These are phyloP conservation scores for Vollenhovia emeryi DNA, from an alignment of 1,140 invertebrate genomes.

Conservation along the genomic window DNA sequence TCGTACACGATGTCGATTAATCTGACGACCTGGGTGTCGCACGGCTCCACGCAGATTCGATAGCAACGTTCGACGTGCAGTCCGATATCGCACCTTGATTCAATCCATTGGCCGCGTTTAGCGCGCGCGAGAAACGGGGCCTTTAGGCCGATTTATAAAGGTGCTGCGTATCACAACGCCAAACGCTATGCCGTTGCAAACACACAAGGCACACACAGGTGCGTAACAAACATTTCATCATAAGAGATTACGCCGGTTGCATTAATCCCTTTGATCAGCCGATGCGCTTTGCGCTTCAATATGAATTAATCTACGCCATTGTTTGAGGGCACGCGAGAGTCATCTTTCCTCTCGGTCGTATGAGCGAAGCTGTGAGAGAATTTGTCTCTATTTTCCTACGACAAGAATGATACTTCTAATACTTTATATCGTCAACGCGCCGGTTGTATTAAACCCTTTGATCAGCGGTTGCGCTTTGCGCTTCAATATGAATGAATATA, in stretches of 20 bases:
- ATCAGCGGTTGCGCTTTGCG: background rate
- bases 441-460: background rate
- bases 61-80: slow-evolving; percentile 18
- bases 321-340: background rate
- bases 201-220: slow-evolving; percentile 4
- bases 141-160: slow-evolving; percentile 35
- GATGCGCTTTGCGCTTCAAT: background rate
- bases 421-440: slow-evolving; percentile 17
- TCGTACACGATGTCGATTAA: slow-evolving; percentile 56
- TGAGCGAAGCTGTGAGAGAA: background rate
- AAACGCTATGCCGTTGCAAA: background rate
- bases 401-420: slow-evolving; percentile 26
- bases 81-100: slow-evolving; percentile 25
- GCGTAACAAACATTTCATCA: background rate
- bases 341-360: background rate
- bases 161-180: background rate
- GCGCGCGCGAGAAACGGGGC: background rate
- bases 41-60: slow-evolving; percentile 26
- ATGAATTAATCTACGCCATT: background rate
- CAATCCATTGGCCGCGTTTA: slow-evolving; percentile 30
- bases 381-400: slow-evolving; percentile 3
- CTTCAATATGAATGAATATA: background rate
- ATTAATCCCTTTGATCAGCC: background rate
- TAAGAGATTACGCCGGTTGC: background rate
- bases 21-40: slow-evolving; percentile 36